Base-by-base conservation (phyloP, 2,888 invertebrate species). In the Pollenia amentaria region DNA sequence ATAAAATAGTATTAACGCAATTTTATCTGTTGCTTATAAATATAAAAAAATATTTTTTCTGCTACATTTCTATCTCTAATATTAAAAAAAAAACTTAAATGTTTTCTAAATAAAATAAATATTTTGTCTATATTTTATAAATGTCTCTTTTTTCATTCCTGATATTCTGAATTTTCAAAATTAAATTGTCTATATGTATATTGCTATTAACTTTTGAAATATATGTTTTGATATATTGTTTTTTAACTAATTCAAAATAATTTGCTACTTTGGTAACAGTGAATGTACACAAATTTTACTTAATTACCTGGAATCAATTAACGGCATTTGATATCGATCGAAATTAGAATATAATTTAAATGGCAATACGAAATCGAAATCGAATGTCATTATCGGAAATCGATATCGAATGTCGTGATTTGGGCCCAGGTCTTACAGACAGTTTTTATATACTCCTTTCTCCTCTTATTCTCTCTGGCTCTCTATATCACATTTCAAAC, bases 51-150 rank as follows among this genome's bases (percentile, higher is more conserved):
- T 51, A 51, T 40, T 53, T 53, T 40, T 51, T 51, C 38, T 12
- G 40, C 69, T 48, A 69, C 7, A 51, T 51, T 69, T 69, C 69
- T 51, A 51, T 40, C 12, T 8, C 51, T 57, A 57, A 29, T 9
- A 38, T 38, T 16, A 51, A 51, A 51, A 51, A 51, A 51, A 51
- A 12, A 55, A 21, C 16, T 18, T 18, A 18, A 51, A 51, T 21
- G 21, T 55, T 21, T 55, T 53, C 12, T 18, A 6, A 55, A 55
- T 55, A 55, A 55, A 55, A 11, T 55, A 21, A 55, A 21, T 21
- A 55, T 21, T 55, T 53, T 55, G 55, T 21, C 18, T 55, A 18
- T 55, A 11, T 55, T 55, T 55, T 55, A 4, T 55, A 21, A 11
- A 3, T 55, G 10, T 21, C n/a, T 11, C 21, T 55, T 12, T 21